These are phyloP conservation scores for Umimayanthus chanpuru DNA, from an alignment of 92 coral and sea anemone species.

Conservation along the genomic window DNA sequence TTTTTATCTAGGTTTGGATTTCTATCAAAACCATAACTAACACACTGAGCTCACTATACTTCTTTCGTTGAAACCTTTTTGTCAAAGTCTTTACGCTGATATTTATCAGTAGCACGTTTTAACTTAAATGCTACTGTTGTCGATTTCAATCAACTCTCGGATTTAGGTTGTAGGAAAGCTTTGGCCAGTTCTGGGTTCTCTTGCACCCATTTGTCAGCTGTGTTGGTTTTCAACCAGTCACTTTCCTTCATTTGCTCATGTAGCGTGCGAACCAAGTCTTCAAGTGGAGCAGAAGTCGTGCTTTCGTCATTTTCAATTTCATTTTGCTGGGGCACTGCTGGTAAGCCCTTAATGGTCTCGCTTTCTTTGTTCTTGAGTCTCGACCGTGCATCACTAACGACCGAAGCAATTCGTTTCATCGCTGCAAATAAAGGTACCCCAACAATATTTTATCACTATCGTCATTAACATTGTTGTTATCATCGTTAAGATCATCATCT, in stretches of 20 bases:
- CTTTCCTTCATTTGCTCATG: conserved; percentile 61
- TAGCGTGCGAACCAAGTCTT: conserved; percentile 65
- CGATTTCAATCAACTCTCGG: background rate
- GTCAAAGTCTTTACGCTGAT: no score
- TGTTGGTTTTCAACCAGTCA: conserved; percentile 75
- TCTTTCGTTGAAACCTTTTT: background rate
- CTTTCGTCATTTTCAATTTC: background rate
- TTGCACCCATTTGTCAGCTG: conserved; percentile 80
- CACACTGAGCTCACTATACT: no score
- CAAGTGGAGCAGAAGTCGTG: conserved; percentile 47
- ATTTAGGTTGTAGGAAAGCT: conserved; percentile 33
- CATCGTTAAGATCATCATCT: background rate
- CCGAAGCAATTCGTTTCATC: conserved; percentile 14
- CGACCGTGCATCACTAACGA: background rate
- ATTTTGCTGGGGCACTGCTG: background rate
- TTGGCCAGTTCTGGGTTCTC: conserved; percentile 87
- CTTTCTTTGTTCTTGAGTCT: background rate
- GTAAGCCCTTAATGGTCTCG: background rate
- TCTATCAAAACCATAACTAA: no score
- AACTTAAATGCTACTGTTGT: background rate
- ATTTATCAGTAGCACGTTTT: no score
- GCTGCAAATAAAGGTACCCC: background rate
- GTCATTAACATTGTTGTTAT: background rate
- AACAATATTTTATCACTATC: background rate
- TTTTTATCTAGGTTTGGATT: no score